These are phyloP conservation scores for Lytechinus variegatus DNA, from an alignment of 35 echinoderm and acorn worm genomes.

Conservation along the genomic window DNA sequence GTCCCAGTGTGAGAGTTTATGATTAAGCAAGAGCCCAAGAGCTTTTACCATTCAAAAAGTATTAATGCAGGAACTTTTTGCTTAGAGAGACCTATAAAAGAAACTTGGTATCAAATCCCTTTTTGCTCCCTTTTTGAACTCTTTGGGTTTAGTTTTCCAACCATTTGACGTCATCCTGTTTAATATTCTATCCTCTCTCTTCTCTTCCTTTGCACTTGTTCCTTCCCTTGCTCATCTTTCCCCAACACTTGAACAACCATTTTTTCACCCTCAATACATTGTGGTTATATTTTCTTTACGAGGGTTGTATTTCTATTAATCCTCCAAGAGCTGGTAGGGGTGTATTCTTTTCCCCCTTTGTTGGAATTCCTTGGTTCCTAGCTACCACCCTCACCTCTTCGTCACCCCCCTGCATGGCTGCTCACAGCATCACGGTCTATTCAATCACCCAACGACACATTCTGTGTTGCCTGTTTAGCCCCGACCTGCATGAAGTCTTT, in stretches of 20 bases:
- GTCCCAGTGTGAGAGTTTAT: neutral
- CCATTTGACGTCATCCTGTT: too few species aligned
- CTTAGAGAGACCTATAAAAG: neutral
- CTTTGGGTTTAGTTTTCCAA: too few species aligned
- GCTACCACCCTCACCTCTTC: neutral
- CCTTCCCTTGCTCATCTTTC: neutral
- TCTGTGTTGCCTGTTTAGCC: neutral
- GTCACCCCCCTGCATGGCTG: neutral
- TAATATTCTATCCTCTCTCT: neutral
- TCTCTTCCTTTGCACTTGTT: neutral
- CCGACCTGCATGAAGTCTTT: neutral
- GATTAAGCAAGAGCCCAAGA: neutral
- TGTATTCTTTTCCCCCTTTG: neutral
- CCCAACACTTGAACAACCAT: neutral
- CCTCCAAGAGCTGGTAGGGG: neutral
- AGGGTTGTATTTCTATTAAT: neutral
- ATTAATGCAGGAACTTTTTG: conserved; percentile 1
- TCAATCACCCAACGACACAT: neutral
- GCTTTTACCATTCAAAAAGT: neutral
- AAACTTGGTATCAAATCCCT: neutral
- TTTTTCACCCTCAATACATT: neutral
- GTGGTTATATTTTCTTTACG: neutral
- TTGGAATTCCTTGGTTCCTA: neutral
- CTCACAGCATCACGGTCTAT: neutral
- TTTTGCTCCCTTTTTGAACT: too few species aligned